Evolutionary conservation across 2,113 vertebrate species (phyloP), one percentile per base, ranked within the genome.

Genomic region (Stigmatopora nigra): DNA sequence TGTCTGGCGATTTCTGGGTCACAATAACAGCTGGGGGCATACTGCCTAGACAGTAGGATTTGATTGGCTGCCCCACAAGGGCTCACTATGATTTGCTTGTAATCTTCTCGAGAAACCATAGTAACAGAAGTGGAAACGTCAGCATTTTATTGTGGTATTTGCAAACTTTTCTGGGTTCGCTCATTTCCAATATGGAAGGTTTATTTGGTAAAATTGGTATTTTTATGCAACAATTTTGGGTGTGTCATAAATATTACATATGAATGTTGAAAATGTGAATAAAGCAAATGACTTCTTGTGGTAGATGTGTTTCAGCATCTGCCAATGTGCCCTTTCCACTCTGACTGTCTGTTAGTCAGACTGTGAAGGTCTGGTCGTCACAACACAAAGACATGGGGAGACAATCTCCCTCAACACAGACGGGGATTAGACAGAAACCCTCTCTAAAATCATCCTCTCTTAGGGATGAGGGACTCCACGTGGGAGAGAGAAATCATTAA

Each of bases 21-120:
- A 85, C 72, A 84, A 85, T 85, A 86, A 86, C 83, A 82, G 80
- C 88, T 87, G 81, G 76, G 79, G 86, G 82, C 77, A 25, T 68
- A 19, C 52, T 64, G 73, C 68, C 79, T 57, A 85, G 81, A 79
- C 84, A 72, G 68, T 78, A 13, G 61, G 58, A 47, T 76, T 17
- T 77, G 71, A 90, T 87, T 90, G 82, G 86, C 63, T 20, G 22
- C 44, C 53, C 45, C 60, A 38, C 20, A 69, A 46, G 56, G 9
- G 45, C 3, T 12, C 61, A 25, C 41, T 53, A 53, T 25, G 9
- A 47, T 82, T 69, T 85, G 84, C 85, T 77, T 72, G 67, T 22
- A 67, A 44, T 83, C 78, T 81, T 75, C 78, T 78, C 73, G 68
- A 86, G 78, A 87, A 76, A 46, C 88, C 81, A 78, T 84, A 70